Conservation (phyloP, 2,888 invertebrate genomes). For the Mesopsocus fuscifrons region DNA sequence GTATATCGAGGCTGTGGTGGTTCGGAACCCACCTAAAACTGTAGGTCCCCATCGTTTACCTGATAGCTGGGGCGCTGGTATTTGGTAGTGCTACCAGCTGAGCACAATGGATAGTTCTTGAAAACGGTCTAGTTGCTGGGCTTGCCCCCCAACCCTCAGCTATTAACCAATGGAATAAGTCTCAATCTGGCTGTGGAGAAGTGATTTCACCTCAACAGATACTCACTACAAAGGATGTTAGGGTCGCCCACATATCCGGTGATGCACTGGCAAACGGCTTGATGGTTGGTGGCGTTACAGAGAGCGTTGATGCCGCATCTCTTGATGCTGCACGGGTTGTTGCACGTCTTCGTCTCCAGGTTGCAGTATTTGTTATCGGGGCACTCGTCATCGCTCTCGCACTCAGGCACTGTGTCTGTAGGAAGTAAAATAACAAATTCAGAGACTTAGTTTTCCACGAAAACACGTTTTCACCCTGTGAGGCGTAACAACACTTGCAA, state of each 20-base stretch:
- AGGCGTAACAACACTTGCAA: background rate
- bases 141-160: no score
- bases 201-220: no score
- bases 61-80: no score
- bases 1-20: no score
- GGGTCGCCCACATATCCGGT: constrained; percentile 60
- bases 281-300: constrained; percentile 59
- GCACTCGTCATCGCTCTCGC: constrained; percentile 53
- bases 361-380: constrained; percentile 59
- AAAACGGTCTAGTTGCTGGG: no score
- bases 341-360: constrained; percentile 44
- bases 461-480: background rate
- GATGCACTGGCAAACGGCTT: constrained; percentile 57
- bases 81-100: no score
- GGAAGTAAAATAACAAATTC: constrained; percentile 12
- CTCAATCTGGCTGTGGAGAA: constrained; percentile 11
- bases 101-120: no score
- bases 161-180: background rate
- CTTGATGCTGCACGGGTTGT: constrained; percentile 57
- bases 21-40: no score
- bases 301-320: constrained; percentile 56
- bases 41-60: no score
- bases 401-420: constrained; percentile 30
- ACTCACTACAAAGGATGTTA: constrained; percentile 48
- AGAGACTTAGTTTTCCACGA: no score